Evolutionary conservation across 2,888 invertebrate genomes (phyloP), one percentile per base, ranked within the genome.

Genomic region (Idaea aversata): DNA sequence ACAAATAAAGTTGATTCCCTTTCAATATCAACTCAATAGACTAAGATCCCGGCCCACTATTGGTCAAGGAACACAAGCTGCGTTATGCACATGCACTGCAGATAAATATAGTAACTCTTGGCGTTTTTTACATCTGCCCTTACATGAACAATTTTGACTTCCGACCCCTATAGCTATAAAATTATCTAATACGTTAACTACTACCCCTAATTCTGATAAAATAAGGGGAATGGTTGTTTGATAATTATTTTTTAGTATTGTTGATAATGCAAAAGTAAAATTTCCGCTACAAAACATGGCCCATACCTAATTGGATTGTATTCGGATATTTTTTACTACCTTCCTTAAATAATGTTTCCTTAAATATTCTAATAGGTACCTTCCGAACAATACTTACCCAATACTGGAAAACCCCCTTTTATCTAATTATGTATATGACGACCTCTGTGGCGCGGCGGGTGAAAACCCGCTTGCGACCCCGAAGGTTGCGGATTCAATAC

Each of bases 41-140:
- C 47, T 13, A 47, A 47, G 47, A 47, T 47, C 64, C 67, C 62
- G 60, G 58, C 73, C 71, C 74, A 77, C 84, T 68, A 92, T 92
- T 92, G 92, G 92, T 78, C 81, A 83, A 72, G 68, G 69, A 64
- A 57, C 77, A 73, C 91, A 92, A 92, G 92, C 89, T 92, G 92
- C 91, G 78, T 62, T 71, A 69, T 73, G 77, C 79, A 78, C 79
- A 75, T 82, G 83, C 87, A 86, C 85, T 88, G 90, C 92, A 88
- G 91, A 91, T 90, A 90, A 86, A 80, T 89, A 88, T 90, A 90
- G 75, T 77, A 73, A 87, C 82, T 81, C 82, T 83, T 80, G 78
- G 76, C 79, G 78, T 84, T 85, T 82, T 83, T 72, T 84, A 84
- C 92, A 91, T 90, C 92, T 91, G 92, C 89, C 85, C 61, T 64